Evolutionary conservation across 2,113 vertebrate genomes (phyloP).

Genomic region (Psephotus haematonotus): DNA sequence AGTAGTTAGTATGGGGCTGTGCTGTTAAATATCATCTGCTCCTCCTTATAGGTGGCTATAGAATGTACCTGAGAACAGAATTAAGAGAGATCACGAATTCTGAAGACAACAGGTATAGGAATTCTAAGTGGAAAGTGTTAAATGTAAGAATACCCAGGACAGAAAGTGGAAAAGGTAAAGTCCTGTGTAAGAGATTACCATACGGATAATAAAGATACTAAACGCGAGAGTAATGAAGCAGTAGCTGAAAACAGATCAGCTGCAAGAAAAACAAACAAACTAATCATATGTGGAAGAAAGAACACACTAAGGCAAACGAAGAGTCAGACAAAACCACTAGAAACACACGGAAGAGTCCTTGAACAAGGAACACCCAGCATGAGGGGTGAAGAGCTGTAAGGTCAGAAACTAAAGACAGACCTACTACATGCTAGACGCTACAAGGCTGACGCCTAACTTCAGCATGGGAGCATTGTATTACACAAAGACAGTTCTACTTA

Average conservation of each 20-base stretch:
- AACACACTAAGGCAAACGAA: background rate
- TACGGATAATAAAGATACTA: background rate
- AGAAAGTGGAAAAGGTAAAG: background rate
- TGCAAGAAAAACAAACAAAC: background rate
- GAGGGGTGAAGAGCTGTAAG: background rate
- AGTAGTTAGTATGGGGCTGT: background rate
- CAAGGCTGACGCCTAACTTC: background rate
- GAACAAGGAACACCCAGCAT: background rate
- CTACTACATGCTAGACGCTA: background rate
- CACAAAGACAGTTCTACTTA: background rate
- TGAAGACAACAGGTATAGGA: background rate
- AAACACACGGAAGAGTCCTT: background rate
- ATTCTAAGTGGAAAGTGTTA: background rate
- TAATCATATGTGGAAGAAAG: background rate
- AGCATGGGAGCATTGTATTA: background rate
- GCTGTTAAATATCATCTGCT: background rate
- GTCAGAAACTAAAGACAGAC: background rate
- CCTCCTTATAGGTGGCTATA: background rate
- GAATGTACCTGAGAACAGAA: background rate
- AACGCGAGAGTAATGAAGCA: background rate
- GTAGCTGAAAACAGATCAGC: background rate
- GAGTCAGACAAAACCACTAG: background rate
- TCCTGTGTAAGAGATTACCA: background rate
- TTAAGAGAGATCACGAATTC: background rate
- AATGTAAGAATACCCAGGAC: background rate